phyloP scores from a whole-genome alignment of 2,113 vertebrate genomes.

The Sylvia atricapilla region DNA sequence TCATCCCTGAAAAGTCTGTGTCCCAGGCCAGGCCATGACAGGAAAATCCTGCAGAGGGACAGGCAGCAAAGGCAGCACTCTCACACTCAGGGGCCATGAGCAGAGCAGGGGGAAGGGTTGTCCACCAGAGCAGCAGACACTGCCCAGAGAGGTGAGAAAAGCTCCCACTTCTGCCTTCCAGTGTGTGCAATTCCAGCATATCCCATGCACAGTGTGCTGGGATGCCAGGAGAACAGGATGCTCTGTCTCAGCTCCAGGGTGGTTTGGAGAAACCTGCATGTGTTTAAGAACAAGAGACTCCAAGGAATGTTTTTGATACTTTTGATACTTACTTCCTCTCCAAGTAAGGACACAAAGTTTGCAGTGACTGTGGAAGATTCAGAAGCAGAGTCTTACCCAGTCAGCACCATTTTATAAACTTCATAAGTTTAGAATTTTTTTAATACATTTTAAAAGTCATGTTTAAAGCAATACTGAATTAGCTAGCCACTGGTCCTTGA shows the following conservation, averaged over 20 bases:
- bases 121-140: background rate
- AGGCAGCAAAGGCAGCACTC: background rate
- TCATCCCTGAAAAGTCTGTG: background rate
- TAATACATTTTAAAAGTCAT: background rate
- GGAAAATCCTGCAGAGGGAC: background rate
- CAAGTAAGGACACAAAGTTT: background rate
- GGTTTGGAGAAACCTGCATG: background rate
- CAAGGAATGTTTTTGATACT: background rate
- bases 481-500: background rate
- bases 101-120: background rate
- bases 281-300: background rate
- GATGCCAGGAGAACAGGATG: background rate
- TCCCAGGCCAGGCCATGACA: background rate
- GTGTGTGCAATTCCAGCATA: background rate
- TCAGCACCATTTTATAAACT: background rate
- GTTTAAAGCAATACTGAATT: background rate
- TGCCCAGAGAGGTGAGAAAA: background rate
- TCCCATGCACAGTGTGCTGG: background rate
- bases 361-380: background rate
- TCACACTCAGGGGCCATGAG: fast-evolving
- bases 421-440: too few species aligned
- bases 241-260: background rate
- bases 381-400: background rate
- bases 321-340: background rate
- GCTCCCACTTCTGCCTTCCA: background rate